Percentiles rank a stretch among this genome's conserved stretches.
Conservation (phyloP, 2,888 invertebrate genomes). For the Argyresthia goedartella region DNA sequence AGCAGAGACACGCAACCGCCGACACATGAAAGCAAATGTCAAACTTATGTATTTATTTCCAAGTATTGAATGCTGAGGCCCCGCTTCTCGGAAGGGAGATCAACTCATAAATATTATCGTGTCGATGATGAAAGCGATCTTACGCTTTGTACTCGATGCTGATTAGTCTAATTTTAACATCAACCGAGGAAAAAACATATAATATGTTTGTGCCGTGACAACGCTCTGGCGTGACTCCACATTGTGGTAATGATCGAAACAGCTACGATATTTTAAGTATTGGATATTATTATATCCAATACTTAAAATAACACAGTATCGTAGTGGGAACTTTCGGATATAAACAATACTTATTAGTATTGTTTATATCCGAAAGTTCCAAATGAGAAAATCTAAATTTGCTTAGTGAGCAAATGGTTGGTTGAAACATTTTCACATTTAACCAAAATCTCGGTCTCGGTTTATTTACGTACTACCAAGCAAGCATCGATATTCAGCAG, state of each 20-base stretch:
- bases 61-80: slow-evolving; percentile 64
- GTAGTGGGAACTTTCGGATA: too few relatives aligned
- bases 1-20: slow-evolving; percentile 55
- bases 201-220: slow-evolving; percentile 57
- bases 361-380: too few relatives aligned
- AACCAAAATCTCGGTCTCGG: slow-evolving; percentile 56
- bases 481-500: slow-evolving; percentile 65
- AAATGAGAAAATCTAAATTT: too few relatives aligned
- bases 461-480: slow-evolving; percentile 55
- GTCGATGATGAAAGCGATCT: slow-evolving; percentile 71
- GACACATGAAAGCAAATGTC: slow-evolving; percentile 70
- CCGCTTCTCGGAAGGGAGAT: slow-evolving; percentile 55
- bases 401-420: slow-evolving; percentile 23
- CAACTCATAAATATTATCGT: slow-evolving; percentile 61
- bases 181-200: slow-evolving; percentile 31
- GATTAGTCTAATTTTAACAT: slow-evolving; percentile 64
- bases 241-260: slow-evolving; percentile 34
- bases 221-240: slow-evolving; percentile 37
- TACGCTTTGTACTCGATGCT: slow-evolving; percentile 64
- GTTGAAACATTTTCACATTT: slow-evolving; percentile 61
- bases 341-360: too few relatives aligned
- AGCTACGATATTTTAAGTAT: neutral
- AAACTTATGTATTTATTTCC: slow-evolving; percentile 71
- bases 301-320: too few relatives aligned
- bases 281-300: too few relatives aligned